phyloP scores from a whole-genome alignment of 2,797 vertebrate species.

The Champsocephalus esox region DNA sequence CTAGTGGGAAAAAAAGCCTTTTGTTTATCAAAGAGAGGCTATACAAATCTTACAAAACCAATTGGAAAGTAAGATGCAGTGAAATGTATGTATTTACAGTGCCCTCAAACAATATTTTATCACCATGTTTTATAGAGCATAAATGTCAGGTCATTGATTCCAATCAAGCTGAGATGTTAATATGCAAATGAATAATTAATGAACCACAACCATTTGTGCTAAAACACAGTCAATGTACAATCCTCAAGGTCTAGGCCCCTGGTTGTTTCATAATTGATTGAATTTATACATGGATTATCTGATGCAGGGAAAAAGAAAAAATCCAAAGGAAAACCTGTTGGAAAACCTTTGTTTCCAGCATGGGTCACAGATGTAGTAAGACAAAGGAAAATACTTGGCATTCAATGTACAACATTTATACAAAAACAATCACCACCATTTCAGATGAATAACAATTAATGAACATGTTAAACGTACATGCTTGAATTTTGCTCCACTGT shows the following conservation, averaged over 20 bases:
- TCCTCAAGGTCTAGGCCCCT: neutral
- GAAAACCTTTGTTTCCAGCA: no score
- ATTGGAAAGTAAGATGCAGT: neutral
- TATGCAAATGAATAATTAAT: slow-evolving; percentile 71
- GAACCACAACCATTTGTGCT: slow-evolving; percentile 15
- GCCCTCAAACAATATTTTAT: slow-evolving; percentile 24
- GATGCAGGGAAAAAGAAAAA: no score
- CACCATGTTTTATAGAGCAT: slow-evolving; percentile 65
- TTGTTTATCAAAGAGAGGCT: neutral
- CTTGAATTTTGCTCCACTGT: neutral
- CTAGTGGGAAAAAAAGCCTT: neutral
- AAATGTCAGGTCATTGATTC: slow-evolving; percentile 68
- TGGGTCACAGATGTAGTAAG: no score
- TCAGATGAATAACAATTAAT: no score
- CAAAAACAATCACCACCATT: no score
- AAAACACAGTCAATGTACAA: slow-evolving; percentile 6
- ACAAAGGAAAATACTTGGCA: no score
- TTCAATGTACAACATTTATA: no score
- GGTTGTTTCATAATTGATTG: neutral
- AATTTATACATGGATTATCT: no score
- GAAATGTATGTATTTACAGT: slow-evolving; percentile 1
- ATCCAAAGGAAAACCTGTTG: no score
- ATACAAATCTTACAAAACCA: neutral
- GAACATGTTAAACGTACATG: no score
- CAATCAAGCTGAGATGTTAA: slow-evolving; percentile 57